These are phyloP conservation scores for Lateolabrax maculatus DNA, from an alignment of 2,797 vertebrate species.

Conservation along the genomic window DNA sequence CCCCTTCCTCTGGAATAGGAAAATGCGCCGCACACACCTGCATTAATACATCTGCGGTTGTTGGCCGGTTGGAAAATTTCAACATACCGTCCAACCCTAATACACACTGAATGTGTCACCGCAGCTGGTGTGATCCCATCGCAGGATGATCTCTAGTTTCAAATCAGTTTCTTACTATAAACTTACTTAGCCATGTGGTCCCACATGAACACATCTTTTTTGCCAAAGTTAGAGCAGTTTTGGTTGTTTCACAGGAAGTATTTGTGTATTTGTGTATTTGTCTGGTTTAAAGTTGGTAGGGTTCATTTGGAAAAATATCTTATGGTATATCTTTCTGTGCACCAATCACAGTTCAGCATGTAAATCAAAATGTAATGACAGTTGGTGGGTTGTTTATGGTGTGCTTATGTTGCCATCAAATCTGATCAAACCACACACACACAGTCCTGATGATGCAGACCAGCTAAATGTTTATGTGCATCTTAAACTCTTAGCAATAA, in stretches of 20 bases:
- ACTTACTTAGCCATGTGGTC: neutral
- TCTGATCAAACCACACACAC: neutral
- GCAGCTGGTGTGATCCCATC: too few species aligned
- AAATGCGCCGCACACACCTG: too few species aligned
- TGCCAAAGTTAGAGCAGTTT: neutral
- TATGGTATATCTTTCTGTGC: constrained; percentile 6
- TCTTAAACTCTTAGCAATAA: neutral
- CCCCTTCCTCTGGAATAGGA: too few species aligned
- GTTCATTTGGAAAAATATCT: neutral
- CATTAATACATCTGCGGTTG: too few species aligned
- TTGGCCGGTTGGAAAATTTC: too few species aligned
- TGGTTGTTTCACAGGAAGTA: neutral
- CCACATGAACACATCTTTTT: neutral
- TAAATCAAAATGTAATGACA: neutral
- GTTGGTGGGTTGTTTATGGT: neutral
- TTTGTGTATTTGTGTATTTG: neutral
- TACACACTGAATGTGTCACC: too few species aligned
- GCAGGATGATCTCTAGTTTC: too few species aligned
- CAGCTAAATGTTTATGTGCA: neutral
- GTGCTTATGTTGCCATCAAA: neutral
- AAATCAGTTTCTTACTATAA: neutral
- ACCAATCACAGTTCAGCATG: constrained; percentile 15
- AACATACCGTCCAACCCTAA: too few species aligned
- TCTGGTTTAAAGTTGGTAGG: neutral
- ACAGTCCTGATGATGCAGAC: neutral